A percentile compares a stretch with the other conserved stretches of the same genome.
Evolutionary conservation across 2,113 vertebrate genomes (phyloP).

Genomic region (Eolophus roseicapilla): DNA sequence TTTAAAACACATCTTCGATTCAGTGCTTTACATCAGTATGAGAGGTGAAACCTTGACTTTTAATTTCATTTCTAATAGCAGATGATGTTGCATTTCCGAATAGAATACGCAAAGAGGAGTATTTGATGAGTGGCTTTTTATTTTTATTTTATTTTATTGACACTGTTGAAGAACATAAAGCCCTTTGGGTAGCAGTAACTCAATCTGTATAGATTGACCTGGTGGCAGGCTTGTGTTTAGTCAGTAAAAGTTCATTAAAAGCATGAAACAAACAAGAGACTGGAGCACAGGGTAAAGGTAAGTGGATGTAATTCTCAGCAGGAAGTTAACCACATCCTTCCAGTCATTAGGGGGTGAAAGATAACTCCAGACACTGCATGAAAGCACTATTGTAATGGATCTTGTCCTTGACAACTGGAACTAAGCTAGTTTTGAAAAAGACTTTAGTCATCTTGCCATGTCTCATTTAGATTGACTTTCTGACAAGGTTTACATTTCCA

Average conservation of each 20-base stretch:
- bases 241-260: neutral
- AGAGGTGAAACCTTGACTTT: neutral
- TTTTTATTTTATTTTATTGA: neutral
- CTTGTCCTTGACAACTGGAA: neutral
- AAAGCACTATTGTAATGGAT: neutral
- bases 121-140: neutral
- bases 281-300: neutral
- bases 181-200: neutral
- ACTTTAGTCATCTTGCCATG: neutral
- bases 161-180: neutral
- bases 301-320: neutral
- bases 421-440: neutral
- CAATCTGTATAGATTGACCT: slow-evolving; percentile 6
- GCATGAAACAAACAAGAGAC: neutral
- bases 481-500: neutral
- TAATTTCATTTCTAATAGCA: neutral
- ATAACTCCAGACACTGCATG: neutral
- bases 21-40: neutral
- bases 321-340: neutral
- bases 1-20: neutral
- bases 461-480: neutral
- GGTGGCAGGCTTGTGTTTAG: neutral
- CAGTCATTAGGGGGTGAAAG: neutral
- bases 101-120: neutral
- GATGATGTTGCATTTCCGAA: neutral